Base-by-base conservation (phyloP, 1,140 invertebrate genomes). In the Eufriesea mexicana region DNA sequence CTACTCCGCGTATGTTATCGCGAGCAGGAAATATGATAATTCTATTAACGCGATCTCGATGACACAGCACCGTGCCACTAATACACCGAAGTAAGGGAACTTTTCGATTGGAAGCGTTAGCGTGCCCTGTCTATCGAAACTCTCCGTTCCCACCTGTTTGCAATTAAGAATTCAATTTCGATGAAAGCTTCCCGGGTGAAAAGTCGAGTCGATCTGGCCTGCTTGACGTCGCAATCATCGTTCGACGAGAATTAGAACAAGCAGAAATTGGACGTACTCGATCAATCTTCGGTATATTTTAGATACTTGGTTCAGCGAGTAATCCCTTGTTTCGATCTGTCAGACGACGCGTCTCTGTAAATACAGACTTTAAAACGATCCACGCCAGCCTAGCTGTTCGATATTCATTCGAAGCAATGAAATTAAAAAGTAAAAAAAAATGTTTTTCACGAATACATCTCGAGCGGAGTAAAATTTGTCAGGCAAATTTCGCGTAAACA, bases 131-230 rank as follows among this genome's bases (percentile, higher is more conserved):
- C 20, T 20, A 45, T 51, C 6, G 35, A 16, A 10, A 59, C n/a
- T 76, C 14, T 2, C 35, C 10, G 16, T 18, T 12, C 25, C 20
- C 45, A 20, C 7, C 10, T 2, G 73, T 12, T 49, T 12, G 62
- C 14, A 66, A 67, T 77, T 77, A 68, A 68, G 35, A 47, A 57
- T 57, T 78, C 51, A 54, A 78, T 78, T 78, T 23, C 76, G 35
- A 68, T 42, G 76, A 68, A 55, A 78, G 76, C 28, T 23, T 55
- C 42, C 47, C 23, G 4, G 23, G 28, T 5, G 20, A 51, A 77
- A 67, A 35, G 8, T 77, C 23, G 59, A 7, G 5, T 45, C 20
- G 25, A 42, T 64, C n/a, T 18, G 9, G 49, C 18, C 57, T n/a
- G 42, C 61, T 54, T 42, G 35, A 68, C 49, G 23, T 14, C 20